Evolutionary conservation across 1,140 invertebrate genomes (phyloP).

Genomic region (Drosophila subobscura): DNA sequence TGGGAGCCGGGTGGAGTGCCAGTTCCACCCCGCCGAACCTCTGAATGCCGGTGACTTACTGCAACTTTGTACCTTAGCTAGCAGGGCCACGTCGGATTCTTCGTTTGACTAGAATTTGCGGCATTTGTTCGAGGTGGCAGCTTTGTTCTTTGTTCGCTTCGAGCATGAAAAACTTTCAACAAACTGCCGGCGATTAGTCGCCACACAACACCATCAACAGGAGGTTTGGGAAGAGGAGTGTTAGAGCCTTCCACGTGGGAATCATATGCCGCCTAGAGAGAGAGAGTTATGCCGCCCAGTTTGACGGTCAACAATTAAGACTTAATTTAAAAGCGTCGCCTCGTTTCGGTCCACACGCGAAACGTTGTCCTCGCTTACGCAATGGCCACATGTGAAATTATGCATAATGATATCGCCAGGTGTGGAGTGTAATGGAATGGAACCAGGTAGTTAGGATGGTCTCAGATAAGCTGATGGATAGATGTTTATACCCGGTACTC

Average conservation of each 20-base stretch:
- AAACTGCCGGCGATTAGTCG: constrained; percentile 72
- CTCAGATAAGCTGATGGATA: constrained; percentile 32
- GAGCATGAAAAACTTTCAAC: constrained; percentile 67
- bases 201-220: not conserved
- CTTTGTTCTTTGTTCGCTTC: constrained; percentile 25
- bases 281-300: constrained; percentile 8
- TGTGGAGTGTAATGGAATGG: not conserved
- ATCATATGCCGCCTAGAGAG: too few species aligned
- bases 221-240: too few species aligned
- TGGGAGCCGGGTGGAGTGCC: not conserved
- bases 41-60: constrained; percentile 2
- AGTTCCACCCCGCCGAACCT: not conserved
- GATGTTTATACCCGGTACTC: not conserved
- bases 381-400: constrained; percentile 74
- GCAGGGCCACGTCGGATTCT: constrained; percentile 16
- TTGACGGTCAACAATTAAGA: constrained; percentile 59
- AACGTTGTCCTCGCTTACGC: constrained; percentile 63
- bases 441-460: not conserved
- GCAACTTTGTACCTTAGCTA: constrained; percentile 33
- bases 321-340: constrained; percentile 63
- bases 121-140: constrained; percentile 39
- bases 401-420: constrained; percentile 51
- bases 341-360: constrained; percentile 30
- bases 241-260: too few species aligned
- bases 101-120: constrained; percentile 45